Evolutionary conservation across 2,113 vertebrate genomes (phyloP).

Genomic region (Indicator indicator): DNA sequence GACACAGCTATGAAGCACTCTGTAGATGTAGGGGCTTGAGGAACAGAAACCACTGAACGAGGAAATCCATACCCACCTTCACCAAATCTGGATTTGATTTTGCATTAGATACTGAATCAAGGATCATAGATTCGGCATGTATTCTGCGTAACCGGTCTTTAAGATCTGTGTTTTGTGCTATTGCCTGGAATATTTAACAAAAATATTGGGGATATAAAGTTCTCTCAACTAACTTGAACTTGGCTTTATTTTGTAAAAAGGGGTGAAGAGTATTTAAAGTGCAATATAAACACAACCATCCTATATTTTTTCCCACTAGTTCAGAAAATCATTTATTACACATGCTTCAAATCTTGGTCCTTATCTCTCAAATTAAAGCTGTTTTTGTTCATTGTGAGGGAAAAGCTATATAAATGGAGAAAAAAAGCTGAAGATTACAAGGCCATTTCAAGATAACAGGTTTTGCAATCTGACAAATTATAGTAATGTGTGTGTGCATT

Average conservation of each 20-base stretch:
- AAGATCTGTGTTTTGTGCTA: conserved; percentile 96
- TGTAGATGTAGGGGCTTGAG: background rate
- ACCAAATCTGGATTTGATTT: conserved; percentile 84
- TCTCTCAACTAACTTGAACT: conserved; percentile 7
- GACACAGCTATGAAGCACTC: background rate
- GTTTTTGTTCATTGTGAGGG: background rate
- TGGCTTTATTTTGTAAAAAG: conserved; percentile 15
- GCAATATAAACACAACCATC: background rate
- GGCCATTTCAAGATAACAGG: background rate
- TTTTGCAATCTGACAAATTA: background rate
- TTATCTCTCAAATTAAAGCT: background rate
- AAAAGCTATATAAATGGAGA: background rate
- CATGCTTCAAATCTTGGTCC: background rate
- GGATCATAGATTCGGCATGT: conserved; percentile 91
- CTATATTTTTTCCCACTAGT: background rate
- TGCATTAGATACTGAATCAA: conserved; percentile 86
- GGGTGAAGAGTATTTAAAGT: background rate
- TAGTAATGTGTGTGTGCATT: background rate
- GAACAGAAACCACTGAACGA: background rate
- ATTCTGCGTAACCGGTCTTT: conserved; percentile 96
- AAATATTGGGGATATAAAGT: conserved; percentile 75
- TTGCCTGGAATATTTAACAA: conserved; percentile 88
- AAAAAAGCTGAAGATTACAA: background rate
- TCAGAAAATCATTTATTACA: background rate
- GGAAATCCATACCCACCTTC: conserved; percentile 90